Conservation (phyloP, 2,797 vertebrate genomes). For the Artibeus jamaicensis region DNA sequence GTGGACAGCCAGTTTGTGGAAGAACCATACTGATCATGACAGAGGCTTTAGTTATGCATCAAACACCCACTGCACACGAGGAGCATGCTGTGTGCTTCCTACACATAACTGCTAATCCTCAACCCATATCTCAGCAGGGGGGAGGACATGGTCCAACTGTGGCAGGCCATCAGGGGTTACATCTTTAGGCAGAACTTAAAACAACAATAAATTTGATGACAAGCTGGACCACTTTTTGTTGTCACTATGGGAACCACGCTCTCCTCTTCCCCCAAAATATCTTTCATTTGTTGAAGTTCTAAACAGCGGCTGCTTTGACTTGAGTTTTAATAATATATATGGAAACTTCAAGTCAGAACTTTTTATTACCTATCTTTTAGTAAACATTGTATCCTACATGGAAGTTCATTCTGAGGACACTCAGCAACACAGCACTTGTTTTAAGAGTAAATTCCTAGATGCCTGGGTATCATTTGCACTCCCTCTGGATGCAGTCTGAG, state of each 20-base stretch:
- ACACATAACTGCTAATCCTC: accelerated
- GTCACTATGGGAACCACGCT: not conserved
- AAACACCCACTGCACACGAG: accelerated
- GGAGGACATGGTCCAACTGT: accelerated
- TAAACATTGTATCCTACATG: not conserved
- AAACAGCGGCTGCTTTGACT: not conserved
- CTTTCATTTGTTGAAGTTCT: not conserved
- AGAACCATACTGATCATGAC: accelerated
- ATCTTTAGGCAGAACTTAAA: not conserved
- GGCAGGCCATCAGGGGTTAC: too few relatives aligned
- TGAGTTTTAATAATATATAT: not conserved
- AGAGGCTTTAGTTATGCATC: accelerated
- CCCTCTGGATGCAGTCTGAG: accelerated
- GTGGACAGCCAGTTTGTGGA: not conserved
- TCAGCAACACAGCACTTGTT: not conserved
- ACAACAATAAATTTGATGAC: not conserved
- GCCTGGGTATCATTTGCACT: accelerated
- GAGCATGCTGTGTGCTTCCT: accelerated
- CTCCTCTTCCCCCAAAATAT: not conserved
- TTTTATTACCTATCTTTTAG: not conserved
- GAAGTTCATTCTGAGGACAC: not conserved
- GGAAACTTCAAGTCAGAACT: not conserved
- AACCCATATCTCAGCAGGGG: accelerated
- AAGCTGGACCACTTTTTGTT: not conserved
- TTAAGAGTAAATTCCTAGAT: not conserved